Evolutionary conservation across 1,140 invertebrate species (phyloP), one percentile per base, ranked within the genome.

Genomic region (Stegodyphus dumicola): DNA sequence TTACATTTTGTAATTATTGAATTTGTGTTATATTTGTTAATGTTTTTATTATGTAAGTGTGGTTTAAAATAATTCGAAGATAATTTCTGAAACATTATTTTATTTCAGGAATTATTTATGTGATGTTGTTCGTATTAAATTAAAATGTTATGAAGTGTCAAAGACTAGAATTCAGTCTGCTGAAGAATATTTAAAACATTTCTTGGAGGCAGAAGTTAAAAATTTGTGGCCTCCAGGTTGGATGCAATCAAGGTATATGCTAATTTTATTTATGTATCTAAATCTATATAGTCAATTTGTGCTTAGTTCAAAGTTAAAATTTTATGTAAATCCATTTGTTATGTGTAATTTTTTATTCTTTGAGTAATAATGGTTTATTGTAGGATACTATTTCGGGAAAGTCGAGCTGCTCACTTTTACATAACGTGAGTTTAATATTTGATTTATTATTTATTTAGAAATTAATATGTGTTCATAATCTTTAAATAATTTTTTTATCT

Each of bases 211-310:
- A 13, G 91, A 92, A 89, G 90, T 94, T 15, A 90, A 91, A 86
- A 89, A 90, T 64, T 86, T 94, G 13, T 94, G 93, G 93, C 93
- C 93, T 6, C 88, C 90, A 76, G 93, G 93, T 6, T 93, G 92
- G 91, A 93, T 93, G 91, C 90, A 91, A 86, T 90, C 90, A 49
- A 89, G 90, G 89, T 90, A 78, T 33, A 33, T 33, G 33, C 33
- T 33, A 15, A 53, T 5, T 77, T 60, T 74, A n/a, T 74, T 52
- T 10, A 60, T 60, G 56, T 15, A 60, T 10, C 56, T n/a, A n/a
- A 2, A 11, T 6, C n/a, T n/a, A n/a, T n/a, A n/a, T n/a, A n/a
- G n/a, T n/a, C n/a, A n/a, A n/a, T n/a, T n/a, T n/a, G n/a, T n/a
- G n/a, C n/a, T n/a, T n/a, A 60, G 9, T 10, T 60, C 56, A 60